These are phyloP conservation scores for Hoplodrina blanda DNA, from an alignment of 2,888 invertebrate species.

Conservation along the genomic window DNA sequence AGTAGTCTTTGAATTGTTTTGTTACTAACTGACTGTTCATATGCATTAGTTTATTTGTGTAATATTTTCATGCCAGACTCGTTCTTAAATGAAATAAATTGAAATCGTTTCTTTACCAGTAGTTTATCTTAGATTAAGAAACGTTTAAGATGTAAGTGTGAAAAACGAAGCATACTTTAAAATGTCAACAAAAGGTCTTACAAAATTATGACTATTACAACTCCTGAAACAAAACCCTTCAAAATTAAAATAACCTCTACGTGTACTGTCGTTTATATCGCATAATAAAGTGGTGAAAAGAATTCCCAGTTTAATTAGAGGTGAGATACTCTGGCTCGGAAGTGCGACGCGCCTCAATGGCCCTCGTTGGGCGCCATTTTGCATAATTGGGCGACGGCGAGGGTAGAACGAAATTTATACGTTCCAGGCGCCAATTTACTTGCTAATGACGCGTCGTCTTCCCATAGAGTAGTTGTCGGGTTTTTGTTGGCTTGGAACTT, in stretches of 20 bases:
- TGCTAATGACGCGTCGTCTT: slow-evolving; percentile 90
- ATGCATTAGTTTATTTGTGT: not conserved
- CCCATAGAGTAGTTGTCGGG: slow-evolving; percentile 77
- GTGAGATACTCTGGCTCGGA: slow-evolving; percentile 86
- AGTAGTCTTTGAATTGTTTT: slow-evolving; percentile 13
- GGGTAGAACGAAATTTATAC: slow-evolving; percentile 90
- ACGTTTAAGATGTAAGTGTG: not conserved
- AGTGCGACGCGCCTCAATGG: slow-evolving; percentile 87
- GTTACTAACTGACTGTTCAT: not conserved
- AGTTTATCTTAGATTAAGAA: not conserved
- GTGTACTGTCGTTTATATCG: slow-evolving; percentile 86
- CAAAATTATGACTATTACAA: slow-evolving; percentile 14
- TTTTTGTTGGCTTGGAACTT: slow-evolving; percentile 71
- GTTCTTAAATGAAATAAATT: not conserved
- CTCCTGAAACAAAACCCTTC: slow-evolving; percentile 56
- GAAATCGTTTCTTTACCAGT: not conserved
- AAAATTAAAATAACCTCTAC: slow-evolving; percentile 77
- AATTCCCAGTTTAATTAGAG: slow-evolving; percentile 90
- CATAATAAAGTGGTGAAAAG: slow-evolving; percentile 89
- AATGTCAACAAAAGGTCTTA: slow-evolving; percentile 21
- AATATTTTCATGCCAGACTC: not conserved
- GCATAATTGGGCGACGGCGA: slow-evolving; percentile 88
- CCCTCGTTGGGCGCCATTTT: slow-evolving; percentile 89
- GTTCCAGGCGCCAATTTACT: slow-evolving; percentile 89
- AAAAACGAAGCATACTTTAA: not conserved